Base-by-base conservation (phyloP, 2,113 vertebrate genomes). In the Xiphophorus hellerii region DNA sequence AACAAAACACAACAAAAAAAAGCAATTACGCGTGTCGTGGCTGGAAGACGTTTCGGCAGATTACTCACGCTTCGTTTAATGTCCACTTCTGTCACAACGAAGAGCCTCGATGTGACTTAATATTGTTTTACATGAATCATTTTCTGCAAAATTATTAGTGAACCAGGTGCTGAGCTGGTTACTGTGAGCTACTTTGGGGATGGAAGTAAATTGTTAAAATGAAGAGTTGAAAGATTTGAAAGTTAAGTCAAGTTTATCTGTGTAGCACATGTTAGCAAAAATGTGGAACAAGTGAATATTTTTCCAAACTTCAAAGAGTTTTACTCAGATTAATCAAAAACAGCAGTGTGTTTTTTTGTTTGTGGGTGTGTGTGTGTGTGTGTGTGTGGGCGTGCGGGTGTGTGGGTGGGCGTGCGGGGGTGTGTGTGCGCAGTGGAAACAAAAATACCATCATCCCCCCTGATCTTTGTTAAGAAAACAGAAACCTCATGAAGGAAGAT, bases 41-140 rank as follows among this genome's bases (percentile, higher is more conserved):
- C 42, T 29, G 28, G 2, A 54, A 67, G 25, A n/a, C 39, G 62
- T 58, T 29, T 31, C 62, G 27, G 13, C 1, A 9, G 27, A 22
- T 76, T 54, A 20, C 77, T 71, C 25, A 33, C 3, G 0, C 27
- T 72, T 70, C 30, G 35, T 69, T 74, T 29, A 58, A 70, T n/a
- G 33, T 63, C 17, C 66, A 30, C n/a, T 9, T 69, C 74, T 12
- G 64, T 76, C 71, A 66, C 17, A 75, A 71, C 65, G 69, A 73
- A 62, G 28, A 28, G 28, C 0, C 12, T 63, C 5, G 27, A 25
- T 60, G 14, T 11, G 28, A 64, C 48, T 31, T 74, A 8, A 44
- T 39, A 60, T 20, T 2, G 11, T 13, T 25, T 58, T 58, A 48
- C 4, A 17, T 20, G 1, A 48, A 20, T 48, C 17, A 20, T 48